These are phyloP conservation scores for Heliconius hewitsoni DNA, from an alignment of 1,140 invertebrate species.

Conservation along the genomic window DNA sequence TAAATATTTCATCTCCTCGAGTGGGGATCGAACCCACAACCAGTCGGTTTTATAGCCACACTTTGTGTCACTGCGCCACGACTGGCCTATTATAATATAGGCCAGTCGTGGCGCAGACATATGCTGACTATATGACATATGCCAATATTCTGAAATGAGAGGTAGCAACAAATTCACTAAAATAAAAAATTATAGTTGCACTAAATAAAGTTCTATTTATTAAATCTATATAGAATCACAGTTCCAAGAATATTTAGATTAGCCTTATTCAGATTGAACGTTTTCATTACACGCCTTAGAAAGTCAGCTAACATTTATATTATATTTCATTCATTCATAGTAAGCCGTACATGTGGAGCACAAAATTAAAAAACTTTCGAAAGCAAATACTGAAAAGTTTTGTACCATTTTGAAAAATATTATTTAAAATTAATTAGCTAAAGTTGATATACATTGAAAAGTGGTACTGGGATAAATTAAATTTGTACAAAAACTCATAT, in stretches of 20 bases:
- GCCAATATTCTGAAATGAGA: too few relatives aligned
- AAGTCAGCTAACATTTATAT: slow-evolving; percentile 8
- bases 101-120: too few relatives aligned
- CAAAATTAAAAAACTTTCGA: slow-evolving; percentile 8
- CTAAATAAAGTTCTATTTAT: background rate
- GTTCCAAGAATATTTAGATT: background rate
- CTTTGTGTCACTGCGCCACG: too few relatives aligned
- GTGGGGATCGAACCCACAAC: too few relatives aligned
- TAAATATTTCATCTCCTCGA: too few relatives aligned
- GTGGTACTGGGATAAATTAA: background rate
- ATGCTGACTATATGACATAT: too few relatives aligned
- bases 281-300: slow-evolving; percentile 9
- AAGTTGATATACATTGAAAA: background rate
- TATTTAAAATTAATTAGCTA: slow-evolving; percentile 9
- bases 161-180: background rate
- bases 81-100: too few relatives aligned
- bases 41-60: too few relatives aligned
- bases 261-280: slow-evolving; percentile 3
- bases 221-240: background rate
- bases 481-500: background rate
- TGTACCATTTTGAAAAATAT: background rate
- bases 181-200: background rate
- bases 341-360: slow-evolving; percentile 11
- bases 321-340: slow-evolving; percentile 9
- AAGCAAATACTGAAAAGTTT: background rate